Evolutionary conservation across 64 coral and sea anemone genomes (phyloP).

Genomic region (Dendronephthya gigantea): DNA sequence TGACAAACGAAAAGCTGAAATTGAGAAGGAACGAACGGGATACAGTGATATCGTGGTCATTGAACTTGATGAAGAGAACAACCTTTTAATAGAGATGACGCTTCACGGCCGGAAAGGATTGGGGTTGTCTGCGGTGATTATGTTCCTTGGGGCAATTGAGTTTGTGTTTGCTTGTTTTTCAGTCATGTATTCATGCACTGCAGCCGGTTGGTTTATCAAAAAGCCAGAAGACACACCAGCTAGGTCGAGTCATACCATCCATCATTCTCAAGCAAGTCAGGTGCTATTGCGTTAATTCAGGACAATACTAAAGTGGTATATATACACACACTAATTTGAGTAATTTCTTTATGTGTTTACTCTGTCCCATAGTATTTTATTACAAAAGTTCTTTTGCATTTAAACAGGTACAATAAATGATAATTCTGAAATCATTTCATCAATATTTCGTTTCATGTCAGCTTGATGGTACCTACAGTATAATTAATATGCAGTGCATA

Average conservation of each 20-base stretch:
- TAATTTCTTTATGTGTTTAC: too few species aligned
- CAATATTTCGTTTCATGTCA: too few species aligned
- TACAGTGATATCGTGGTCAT: neutral
- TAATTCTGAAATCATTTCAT: too few species aligned
- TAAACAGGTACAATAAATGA: too few species aligned
- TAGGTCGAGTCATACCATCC: neutral
- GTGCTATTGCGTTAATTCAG: neutral
- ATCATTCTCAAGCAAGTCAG: neutral
- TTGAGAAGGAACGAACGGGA: slow-evolving; percentile 7
- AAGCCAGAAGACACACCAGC: neutral
- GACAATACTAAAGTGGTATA: neutral
- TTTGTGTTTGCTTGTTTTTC: neutral
- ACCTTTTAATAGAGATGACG: neutral
- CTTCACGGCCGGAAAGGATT: neutral
- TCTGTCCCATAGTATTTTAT: too few species aligned
- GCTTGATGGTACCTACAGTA: too few species aligned
- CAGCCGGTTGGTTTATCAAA: neutral
- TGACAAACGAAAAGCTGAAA: neutral
- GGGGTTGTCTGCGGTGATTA: neutral
- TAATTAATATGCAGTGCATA: too few species aligned
- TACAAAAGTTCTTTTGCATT: too few species aligned
- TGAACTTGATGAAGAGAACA: neutral
- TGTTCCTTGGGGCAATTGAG: neutral
- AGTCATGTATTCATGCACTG: slow-evolving; percentile 3
- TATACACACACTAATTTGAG: too few species aligned